Conservation (phyloP, 2,797 vertebrate genomes). For the Apogon talboti region DNA sequence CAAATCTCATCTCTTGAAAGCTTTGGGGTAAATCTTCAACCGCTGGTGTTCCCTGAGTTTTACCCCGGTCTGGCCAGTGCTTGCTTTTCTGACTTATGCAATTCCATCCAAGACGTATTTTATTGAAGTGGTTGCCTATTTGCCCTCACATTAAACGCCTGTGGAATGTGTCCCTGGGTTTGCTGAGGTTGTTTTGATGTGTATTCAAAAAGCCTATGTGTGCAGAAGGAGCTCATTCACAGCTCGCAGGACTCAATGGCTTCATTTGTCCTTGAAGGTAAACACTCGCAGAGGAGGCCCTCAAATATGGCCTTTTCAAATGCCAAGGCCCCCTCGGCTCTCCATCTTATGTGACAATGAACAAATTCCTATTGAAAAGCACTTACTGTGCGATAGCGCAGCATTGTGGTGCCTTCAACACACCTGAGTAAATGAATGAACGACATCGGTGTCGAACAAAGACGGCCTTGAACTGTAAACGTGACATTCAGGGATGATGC, state of each 20-base stretch:
- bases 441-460: slow-evolving; percentile 52
- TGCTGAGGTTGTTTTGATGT: slow-evolving; percentile 86
- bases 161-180: slow-evolving; percentile 83
- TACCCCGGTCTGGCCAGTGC: slow-evolving; percentile 31
- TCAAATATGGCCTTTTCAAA: slow-evolving; percentile 83
- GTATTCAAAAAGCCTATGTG: slow-evolving; percentile 79
- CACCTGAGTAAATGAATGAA: slow-evolving; percentile 81
- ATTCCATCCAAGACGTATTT: slow-evolving; percentile 81
- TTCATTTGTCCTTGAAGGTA: slow-evolving; percentile 86
- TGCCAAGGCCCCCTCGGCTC: slow-evolving; percentile 73
- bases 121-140: slow-evolving; percentile 86
- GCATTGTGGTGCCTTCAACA: slow-evolving; percentile 70
- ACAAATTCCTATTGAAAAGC: slow-evolving; percentile 82
- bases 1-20: slow-evolving; percentile 59
- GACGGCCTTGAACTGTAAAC: slow-evolving; percentile 67
- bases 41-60: slow-evolving; percentile 54
- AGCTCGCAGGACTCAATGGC: slow-evolving; percentile 80
- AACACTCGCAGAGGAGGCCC: slow-evolving; percentile 82
- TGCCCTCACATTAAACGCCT: slow-evolving; percentile 83
- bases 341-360: slow-evolving; percentile 84
- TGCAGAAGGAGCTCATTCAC: slow-evolving; percentile 87
- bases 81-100: slow-evolving; percentile 74
- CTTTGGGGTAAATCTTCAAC: slow-evolving; percentile 60
- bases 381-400: slow-evolving; percentile 76
- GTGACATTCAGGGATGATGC: slow-evolving; percentile 43